Evolutionary conservation across 2,888 invertebrate genomes (phyloP).

Genomic region (Amphiduros pacificus): DNA sequence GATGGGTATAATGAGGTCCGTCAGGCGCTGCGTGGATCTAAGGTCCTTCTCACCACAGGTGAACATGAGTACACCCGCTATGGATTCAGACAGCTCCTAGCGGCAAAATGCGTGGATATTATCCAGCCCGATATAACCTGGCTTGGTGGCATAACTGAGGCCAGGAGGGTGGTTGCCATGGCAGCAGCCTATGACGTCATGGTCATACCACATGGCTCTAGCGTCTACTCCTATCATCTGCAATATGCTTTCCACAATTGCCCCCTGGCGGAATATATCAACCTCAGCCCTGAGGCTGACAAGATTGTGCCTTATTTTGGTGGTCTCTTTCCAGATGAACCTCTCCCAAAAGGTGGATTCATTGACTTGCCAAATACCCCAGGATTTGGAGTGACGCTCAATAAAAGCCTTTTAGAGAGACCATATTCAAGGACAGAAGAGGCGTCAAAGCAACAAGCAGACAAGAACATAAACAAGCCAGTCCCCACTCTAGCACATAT

Average conservation of each 20-base stretch:
- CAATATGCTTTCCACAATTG: conserved; percentile 54
- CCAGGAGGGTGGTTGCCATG: conserved; percentile 49
- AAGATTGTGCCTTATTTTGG: conserved; percentile 52
- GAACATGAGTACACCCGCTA: conserved; percentile 56
- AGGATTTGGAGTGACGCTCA: conserved; percentile 52
- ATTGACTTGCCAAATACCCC: conserved; percentile 51
- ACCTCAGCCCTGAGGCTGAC: conserved; percentile 48
- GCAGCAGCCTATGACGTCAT: conserved; percentile 49
- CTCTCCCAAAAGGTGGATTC: conserved; percentile 49
- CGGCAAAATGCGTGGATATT: conserved; percentile 48
- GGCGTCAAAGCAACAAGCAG: conserved; percentile 40
- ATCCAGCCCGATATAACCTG: conserved; percentile 57
- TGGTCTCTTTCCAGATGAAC: conserved; percentile 51
- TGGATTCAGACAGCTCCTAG: conserved; percentile 48
- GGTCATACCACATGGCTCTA: conserved; percentile 54
- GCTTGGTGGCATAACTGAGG: conserved; percentile 55
- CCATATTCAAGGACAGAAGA: conserved; percentile 42
- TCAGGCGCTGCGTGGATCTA: conserved; percentile 40
- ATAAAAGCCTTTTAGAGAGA: conserved; percentile 38
- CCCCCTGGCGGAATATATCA: conserved; percentile 53
- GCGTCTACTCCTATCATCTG: conserved; percentile 55
- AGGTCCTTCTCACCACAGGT: conserved; percentile 48
- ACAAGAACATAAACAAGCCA: conserved; percentile 33
- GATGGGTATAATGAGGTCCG: conserved; percentile 33
- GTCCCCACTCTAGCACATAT: conserved; percentile 22